Base-by-base conservation (phyloP, 2,888 invertebrate species). In the Limnephilus marmoratus region DNA sequence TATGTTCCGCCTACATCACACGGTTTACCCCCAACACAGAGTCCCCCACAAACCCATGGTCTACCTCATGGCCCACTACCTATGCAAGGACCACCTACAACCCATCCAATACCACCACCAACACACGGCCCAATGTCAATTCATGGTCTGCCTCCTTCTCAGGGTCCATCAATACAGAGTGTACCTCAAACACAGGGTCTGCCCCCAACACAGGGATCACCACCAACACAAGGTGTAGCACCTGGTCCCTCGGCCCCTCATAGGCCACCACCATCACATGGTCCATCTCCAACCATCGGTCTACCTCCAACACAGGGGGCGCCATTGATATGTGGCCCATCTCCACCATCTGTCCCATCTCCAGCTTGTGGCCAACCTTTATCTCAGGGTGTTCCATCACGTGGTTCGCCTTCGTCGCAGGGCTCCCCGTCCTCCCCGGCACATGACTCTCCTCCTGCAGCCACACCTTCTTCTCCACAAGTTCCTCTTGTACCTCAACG, bases 331-430 rank as follows among this genome's bases (percentile, higher is more conserved):
- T n/a, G 31, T 82, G 82, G 34, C 18, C 82, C 82, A 9, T 85
- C 85, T 37, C 85, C 85, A 41, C 34, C 85, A 82, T 82, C 82
- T 34, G 7, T 80, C 90, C 34, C 90, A 90, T 83, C 31, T 83
- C 83, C 68, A 53, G 53, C 68, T 31, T 13, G 31, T 34, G 34
- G 31, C 29, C 82, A 31, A 82, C 82, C 82, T 29, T 81, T 15
- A 29, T 81, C 81, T 82, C 82, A 82, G 34, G 82, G 82, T 82
- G 15, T 34, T 82, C 18, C 18, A 82, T 15, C 24, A 5, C 49
- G 41, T n/a, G 45, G n/a, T 29, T 45, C 86, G 29, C 86, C 86
- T 45, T 12, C 41, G 34, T 15, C 29, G 2, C 86, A 86, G 15
- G 86, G 49, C 24, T 45, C 45, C 9, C 86, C 86, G 9, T n/a